These are phyloP conservation scores for Pristionchus japonicus DNA, from an alignment of 2,888 invertebrate species.

Conservation along the genomic window DNA sequence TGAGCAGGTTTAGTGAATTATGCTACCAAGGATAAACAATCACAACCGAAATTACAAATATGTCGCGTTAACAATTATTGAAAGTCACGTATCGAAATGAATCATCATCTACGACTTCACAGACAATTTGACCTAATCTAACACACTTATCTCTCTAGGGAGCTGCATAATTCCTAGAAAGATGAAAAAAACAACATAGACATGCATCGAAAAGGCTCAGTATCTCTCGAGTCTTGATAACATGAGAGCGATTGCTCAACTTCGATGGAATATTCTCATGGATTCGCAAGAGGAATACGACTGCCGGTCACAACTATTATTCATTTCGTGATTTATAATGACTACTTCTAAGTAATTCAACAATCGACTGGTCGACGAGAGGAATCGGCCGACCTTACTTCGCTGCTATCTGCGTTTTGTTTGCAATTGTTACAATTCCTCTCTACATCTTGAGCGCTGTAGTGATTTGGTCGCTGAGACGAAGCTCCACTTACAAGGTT, in stretches of 20 bases:
- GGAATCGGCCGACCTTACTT: neutral
- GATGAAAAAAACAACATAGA: neutral
- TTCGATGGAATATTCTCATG: constrained; percentile 22
- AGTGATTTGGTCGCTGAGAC: neutral
- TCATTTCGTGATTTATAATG: neutral
- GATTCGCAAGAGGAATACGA: neutral
- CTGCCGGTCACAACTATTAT: neutral
- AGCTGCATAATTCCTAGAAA: neutral
- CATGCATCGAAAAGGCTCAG: neutral
- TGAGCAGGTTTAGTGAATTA: neutral
- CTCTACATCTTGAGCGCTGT: neutral
- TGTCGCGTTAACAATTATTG: too few relatives aligned
- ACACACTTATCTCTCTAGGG: neutral
- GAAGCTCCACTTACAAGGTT: neutral
- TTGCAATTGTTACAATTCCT: neutral
- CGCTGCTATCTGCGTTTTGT: neutral
- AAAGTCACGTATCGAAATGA: neutral
- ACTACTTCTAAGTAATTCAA: neutral
- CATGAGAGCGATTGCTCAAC: neutral
- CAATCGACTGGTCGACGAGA: neutral
- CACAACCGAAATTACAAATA: too few relatives aligned
- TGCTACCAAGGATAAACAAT: too few relatives aligned
- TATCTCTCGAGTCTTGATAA: neutral
- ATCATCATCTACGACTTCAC: neutral
- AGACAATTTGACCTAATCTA: neutral